Base-by-base conservation (phyloP, 2,888 invertebrate genomes). In the Deroplatys truncata region DNA sequence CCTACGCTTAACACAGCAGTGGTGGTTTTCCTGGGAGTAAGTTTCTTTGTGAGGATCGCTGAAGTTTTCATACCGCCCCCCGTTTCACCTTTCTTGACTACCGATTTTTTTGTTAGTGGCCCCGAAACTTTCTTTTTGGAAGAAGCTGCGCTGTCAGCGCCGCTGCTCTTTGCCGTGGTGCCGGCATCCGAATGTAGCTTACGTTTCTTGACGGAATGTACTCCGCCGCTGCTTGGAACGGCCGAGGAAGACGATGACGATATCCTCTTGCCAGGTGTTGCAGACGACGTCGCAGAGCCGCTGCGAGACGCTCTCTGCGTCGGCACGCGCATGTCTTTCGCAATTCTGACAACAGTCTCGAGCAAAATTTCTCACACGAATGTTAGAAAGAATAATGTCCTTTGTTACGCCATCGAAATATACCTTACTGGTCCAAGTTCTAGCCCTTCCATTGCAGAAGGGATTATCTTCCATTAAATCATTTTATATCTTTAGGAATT, bases 241-340 rank as follows among this genome's bases (percentile, higher is more conserved):
- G 35, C n/a, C 31, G 87, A 25, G 29, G 87, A 87, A 49, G 35
- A 25, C 8, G 85, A 85, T 85, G 85, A 5, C 82, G 87, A 82
- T 31, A 35, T 9, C 25, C 82, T 87, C 28, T 82, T 87, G 16
- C 35, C 82, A 31, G 82, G 31, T 3, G 82, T 28, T 29, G 87
- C 13, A 9, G 86, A 7, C 20, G 86, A 20, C 72, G 86, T 25
- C 83, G 87, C 87, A 87, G 87, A 82, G 35, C 83, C 82, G 83
- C 87, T 87, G 87, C 87, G 87, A 83, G 87, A 87, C 2, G 87
- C 82, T 31, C 87, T 25, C 56, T 87, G 87, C 10, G 82, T n/a
- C 15, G 87, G 87, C 83, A 87, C 87, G 82, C 87, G 87, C 87
- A 87, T 87, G 28, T 87, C 87, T 20, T 72, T 20, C 20, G 20